Evolutionary conservation across 2,888 invertebrate genomes (phyloP).

Genomic region (Andrena marginata): DNA sequence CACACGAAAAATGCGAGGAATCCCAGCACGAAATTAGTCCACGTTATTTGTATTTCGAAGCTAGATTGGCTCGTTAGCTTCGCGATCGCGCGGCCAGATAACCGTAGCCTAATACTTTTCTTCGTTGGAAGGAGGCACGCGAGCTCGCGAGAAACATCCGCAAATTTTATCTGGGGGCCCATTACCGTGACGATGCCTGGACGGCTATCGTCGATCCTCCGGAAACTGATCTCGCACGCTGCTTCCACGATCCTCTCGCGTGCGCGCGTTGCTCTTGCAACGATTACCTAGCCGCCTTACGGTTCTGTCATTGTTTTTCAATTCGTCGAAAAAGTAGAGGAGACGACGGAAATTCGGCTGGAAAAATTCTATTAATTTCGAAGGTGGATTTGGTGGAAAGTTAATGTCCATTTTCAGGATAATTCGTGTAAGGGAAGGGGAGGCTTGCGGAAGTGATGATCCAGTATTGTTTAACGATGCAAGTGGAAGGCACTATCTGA

Average conservation of each 20-base stretch:
- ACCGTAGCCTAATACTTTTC: conserved; percentile 55
- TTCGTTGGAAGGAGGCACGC: conserved; percentile 59
- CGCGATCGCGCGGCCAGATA: conserved; percentile 61
- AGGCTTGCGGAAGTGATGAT: too few species aligned
- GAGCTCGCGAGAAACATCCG: conserved; percentile 51
- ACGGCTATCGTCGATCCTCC: conserved; percentile 15
- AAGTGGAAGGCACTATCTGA: too few species aligned
- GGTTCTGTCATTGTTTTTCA: neutral
- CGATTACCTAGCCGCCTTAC: neutral
- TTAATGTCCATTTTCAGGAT: too few species aligned
- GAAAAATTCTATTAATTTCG: too few species aligned
- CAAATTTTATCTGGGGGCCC: conserved; percentile 52
- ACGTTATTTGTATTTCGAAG: conserved; percentile 52
- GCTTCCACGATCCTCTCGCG: neutral
- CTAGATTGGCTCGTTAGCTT: conserved; percentile 57
- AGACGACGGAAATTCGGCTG: too few species aligned
- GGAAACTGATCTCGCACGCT: conserved; percentile 29
- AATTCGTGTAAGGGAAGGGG: too few species aligned
- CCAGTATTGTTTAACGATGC: too few species aligned
- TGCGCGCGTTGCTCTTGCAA: neutral
- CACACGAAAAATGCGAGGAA: neutral
- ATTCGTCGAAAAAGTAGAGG: too few species aligned
- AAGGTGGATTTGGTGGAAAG: too few species aligned
- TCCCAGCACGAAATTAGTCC: conserved; percentile 4
- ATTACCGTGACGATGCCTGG: conserved; percentile 56